Conservation (phyloP, 2,113 vertebrate genomes). For the Tragelaphus scriptus region DNA sequence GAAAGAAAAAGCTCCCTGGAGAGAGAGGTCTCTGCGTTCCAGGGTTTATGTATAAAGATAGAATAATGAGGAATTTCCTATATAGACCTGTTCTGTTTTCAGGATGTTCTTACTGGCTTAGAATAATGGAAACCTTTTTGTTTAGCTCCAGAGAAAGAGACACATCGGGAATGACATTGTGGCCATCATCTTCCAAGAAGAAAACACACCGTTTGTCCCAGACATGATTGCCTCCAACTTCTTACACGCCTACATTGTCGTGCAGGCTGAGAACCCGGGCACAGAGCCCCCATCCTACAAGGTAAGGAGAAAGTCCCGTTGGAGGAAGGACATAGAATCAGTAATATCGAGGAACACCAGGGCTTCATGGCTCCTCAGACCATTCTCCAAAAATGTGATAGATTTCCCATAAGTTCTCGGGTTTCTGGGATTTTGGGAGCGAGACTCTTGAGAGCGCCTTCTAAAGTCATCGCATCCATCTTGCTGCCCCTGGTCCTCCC, state of each 20-base stretch:
- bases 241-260: constrained; percentile 92
- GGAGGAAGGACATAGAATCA: background rate
- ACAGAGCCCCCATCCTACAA: constrained; percentile 83
- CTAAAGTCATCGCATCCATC: background rate
- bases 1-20: background rate
- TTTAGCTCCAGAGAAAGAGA: constrained; percentile 94
- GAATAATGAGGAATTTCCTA: background rate
- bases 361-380: rapidly evolving
- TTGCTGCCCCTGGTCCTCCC: background rate
- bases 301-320: constrained; percentile 76
- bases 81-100: background rate
- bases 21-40: background rate
- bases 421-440: background rate
- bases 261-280: constrained; percentile 86
- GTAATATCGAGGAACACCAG: background rate
- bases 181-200: constrained; percentile 94
- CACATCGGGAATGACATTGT: constrained; percentile 98
- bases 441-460: background rate
- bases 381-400: background rate
- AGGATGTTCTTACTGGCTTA: background rate
- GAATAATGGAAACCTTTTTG: rapidly evolving
- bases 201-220: constrained; percentile 93
- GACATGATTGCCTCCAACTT: constrained; percentile 99
- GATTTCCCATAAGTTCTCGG: background rate
- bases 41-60: background rate